Evolutionary conservation across 2,113 vertebrate genomes (phyloP), one percentile per base, ranked within the genome.

Genomic region (Ornithorhynchus anatinus): DNA sequence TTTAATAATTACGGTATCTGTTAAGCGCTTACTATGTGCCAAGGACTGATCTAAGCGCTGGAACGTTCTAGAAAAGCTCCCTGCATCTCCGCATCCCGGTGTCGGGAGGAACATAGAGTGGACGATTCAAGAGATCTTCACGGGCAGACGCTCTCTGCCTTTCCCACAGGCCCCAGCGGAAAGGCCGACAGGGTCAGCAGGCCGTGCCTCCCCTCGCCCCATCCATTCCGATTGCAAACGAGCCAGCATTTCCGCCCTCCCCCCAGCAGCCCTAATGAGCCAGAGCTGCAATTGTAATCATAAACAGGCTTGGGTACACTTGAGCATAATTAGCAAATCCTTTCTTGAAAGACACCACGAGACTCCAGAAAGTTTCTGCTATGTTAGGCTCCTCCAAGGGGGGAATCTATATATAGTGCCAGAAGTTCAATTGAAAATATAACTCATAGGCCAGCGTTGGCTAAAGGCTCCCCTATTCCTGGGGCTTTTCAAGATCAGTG

Each of bases 181-280:
- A 71, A 77, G 47, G 38, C 19, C 47, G 20, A 38, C 43, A 52
- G 44, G 14, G 35, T 51, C n/a, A n/a, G n/a, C n/a, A n/a, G n/a
- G n/a, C 57, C 60, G 48, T 66, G 70, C 54, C 64, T 69, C 27
- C 35, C 51, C 58, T 8, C 10, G 27, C n/a, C 17, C 43, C 74
- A 16, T 58, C 25, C 15, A 53, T 57, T 40, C 43, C 52, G 57
- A 74, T 60, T 71, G 69, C 64, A 53, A 70, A 56, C 36, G 13
- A 32, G 16, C 58, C 48, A 57, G 43, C 13, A 44, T 64, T 56
- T 58, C 43, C 39, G 36, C 39, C 62, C n/a, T n/a, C n/a, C n/a
- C n/a, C n/a, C n/a, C n/a, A n/a, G n/a, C 43, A 16, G 37, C 52
- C n/a, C 42, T 74, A 60, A 77, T 57, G 72, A 74, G 33, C 27